Evolutionary conservation across 2,888 invertebrate species (phyloP).

Genomic region (Mechanitis mazaeus): DNA sequence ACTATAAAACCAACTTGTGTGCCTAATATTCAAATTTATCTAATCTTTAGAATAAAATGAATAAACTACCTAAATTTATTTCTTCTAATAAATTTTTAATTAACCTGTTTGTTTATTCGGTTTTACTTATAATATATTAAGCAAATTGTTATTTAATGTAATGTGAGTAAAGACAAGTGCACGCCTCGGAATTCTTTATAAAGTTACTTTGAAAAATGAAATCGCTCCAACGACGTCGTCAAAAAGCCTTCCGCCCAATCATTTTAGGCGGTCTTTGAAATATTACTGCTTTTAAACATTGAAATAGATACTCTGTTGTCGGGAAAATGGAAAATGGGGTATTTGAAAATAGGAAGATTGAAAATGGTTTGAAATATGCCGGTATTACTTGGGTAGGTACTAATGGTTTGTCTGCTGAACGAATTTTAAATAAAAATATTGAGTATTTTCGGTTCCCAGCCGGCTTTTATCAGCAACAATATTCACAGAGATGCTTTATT

Average conservation of each 20-base stretch:
- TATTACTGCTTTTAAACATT: conserved; percentile 41
- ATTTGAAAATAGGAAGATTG: conserved; percentile 28
- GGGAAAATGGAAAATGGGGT: conserved; percentile 25
- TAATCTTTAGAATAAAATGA: neutral
- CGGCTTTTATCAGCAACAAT: conserved; percentile 4
- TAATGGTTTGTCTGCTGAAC: conserved; percentile 16
- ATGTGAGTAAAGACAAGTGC: conserved; percentile 18
- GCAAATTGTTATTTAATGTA: too few species aligned
- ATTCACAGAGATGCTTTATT: neutral
- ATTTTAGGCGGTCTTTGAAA: conserved; percentile 46
- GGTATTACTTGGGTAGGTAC: conserved; percentile 15
- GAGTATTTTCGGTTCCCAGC: conserved; percentile 4
- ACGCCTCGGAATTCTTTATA: conserved; percentile 22
- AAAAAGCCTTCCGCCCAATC: conserved; percentile 49
- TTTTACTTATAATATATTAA: too few species aligned
- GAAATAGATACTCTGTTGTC: conserved; percentile 30
- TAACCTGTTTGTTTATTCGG: too few species aligned
- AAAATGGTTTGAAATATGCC: conserved; percentile 26
- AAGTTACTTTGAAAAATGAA: conserved; percentile 61
- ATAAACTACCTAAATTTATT: neutral
- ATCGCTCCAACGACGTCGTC: conserved; percentile 44
- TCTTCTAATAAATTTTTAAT: neutral
- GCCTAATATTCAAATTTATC: conserved; percentile 10
- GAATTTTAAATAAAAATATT: conserved; percentile 24
- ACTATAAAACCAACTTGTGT: conserved; percentile 12